Evolutionary conservation across 2,113 vertebrate species (phyloP), one percentile per base, ranked within the genome.

Genomic region (Chloebia gouldiae): DNA sequence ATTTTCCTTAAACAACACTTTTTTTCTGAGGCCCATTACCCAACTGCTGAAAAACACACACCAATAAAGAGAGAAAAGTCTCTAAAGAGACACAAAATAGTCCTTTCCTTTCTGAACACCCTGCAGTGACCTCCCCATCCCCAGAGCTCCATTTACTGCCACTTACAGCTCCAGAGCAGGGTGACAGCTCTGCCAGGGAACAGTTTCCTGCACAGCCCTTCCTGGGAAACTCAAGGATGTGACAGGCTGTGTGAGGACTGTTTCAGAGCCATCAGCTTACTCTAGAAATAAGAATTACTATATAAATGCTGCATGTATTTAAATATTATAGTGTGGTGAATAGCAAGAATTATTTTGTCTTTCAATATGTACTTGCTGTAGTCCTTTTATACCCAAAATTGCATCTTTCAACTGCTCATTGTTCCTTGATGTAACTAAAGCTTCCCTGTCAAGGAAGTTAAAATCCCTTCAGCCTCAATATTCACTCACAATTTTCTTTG

Each of bases 391-490:
- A 84, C 56, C 51, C 37, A 72, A 96, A 97, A 96, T 81, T 86
- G 59, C 45, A 90, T 80, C 86, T 91, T 88, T 87, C 54, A 81
- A 8, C 18, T 79, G n/a, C 81, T 94, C 66, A 57, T 91, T 85
- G 63, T 92, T 82, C 91, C 42, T 85, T 91, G 75, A 63, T 33
- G 51, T 90, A 93, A 68, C 75, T 82, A 86, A 96, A 73, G 83
- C 53, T 77, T 66, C 82, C 37, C 10, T 54, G 66, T 84, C 73
- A 92, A 88, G 83, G 79, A 93, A 88, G 56, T 49, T 60, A 89
- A 93, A 93, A 87, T 78, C 86, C 81, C 76, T 90, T 87, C 95
- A 95, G 77, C 44, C 61, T 81, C 79, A 24, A 59, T 77, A 90
- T 45, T 91, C 83, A 60, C 27, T 35, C 75, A 84, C 42, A 59